Conservation (phyloP, 2,113 vertebrate genomes). For the Tursiops truncatus region DNA sequence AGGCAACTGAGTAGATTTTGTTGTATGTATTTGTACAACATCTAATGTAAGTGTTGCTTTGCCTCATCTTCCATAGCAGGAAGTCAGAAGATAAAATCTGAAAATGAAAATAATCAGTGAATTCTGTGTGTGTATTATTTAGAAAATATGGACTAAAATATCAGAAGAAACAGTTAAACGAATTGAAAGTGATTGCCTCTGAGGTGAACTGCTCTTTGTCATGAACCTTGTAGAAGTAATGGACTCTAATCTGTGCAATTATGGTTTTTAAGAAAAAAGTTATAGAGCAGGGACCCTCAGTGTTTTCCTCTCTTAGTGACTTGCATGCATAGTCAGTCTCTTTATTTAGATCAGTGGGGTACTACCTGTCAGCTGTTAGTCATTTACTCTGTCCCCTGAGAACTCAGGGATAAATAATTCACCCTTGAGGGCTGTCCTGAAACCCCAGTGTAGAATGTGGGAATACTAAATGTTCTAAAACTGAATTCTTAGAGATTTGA, state of each 20-base stretch:
- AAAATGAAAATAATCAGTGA: conserved; percentile 28
- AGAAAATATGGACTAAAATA: background rate
- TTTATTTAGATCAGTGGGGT: conserved; percentile 13
- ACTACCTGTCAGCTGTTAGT: background rate
- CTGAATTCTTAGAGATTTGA: conserved; percentile 1
- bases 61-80: background rate
- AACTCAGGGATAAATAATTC: background rate
- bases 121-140: background rate
- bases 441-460: background rate
- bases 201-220: background rate
- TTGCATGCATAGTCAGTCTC: background rate
- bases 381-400: background rate
- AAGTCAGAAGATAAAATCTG: conserved; percentile 41
- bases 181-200: background rate
- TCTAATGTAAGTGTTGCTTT: conserved; percentile 32
- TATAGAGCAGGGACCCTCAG: background rate
- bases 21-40: conserved; percentile 34
- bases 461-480: background rate
- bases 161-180: conserved; percentile 15
- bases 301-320: background rate
- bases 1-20: conserved; percentile 33
- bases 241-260: background rate
- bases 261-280: background rate
- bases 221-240: background rate
- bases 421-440: background rate